Conservation (phyloP, 2,888 invertebrate species). For the Pseudanteris insignis region DNA sequence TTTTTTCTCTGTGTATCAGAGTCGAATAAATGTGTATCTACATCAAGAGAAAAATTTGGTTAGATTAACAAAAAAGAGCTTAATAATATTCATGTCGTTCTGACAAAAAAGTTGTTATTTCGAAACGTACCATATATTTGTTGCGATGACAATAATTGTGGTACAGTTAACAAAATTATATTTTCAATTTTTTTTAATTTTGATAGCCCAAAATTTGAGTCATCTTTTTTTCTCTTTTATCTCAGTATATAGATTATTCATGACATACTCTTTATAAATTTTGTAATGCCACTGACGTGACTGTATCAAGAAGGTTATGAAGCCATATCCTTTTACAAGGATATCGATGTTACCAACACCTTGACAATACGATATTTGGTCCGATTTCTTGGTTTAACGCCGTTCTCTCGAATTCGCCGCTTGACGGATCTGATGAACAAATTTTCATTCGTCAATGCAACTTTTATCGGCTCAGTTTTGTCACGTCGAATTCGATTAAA, state of each 20-base stretch:
- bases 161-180: too few relatives aligned
- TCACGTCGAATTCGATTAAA: too few relatives aligned
- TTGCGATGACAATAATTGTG: too few relatives aligned
- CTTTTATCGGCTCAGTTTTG: too few relatives aligned
- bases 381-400: slow-evolving; percentile 27
- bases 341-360: slow-evolving; percentile 39
- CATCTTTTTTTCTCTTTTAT: slow-evolving; percentile 12
- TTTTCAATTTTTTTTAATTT: background rate
- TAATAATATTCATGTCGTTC: too few relatives aligned
- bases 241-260: slow-evolving; percentile 24
- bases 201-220: too few relatives aligned
- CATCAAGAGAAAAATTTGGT: too few relatives aligned
- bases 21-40: too few relatives aligned
- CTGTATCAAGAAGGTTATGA: slow-evolving; percentile 41
- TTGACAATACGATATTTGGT: slow-evolving; percentile 42
- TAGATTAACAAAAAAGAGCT: too few relatives aligned
- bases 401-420: slow-evolving; percentile 5
- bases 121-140: too few relatives aligned
- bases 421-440: slow-evolving; percentile 18
- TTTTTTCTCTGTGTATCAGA: too few relatives aligned
- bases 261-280: slow-evolving; percentile 34
- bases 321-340: slow-evolving; percentile 45
- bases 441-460: slow-evolving; percentile 1
- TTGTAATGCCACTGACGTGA: slow-evolving; percentile 31
- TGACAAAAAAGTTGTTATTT: too few relatives aligned